Evolutionary conservation across 2,888 invertebrate species (phyloP), one percentile per base, ranked within the genome.

Genomic region (Apodemia duryi): DNA sequence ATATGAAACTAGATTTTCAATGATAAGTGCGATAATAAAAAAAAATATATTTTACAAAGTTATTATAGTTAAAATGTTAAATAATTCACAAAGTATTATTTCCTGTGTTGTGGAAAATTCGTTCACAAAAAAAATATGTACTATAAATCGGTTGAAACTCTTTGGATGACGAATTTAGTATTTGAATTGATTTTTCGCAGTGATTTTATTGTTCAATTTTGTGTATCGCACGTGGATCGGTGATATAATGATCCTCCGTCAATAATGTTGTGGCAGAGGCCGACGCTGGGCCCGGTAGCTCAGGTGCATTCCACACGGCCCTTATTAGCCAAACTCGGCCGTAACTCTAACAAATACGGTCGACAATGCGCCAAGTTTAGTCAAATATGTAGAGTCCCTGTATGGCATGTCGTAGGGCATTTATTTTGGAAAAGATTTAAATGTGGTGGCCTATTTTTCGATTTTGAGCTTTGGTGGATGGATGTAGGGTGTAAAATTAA

Each of bases 301-400:
- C 90, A 89, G 90, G 90, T 91, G 87, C 83, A 85, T 81, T 81
- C 80, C 70, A 61, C 57, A 57, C 32, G 69, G 61, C 61, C 65
- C 63, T 61, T 51, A 52, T 68, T 66, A 70, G 49, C 74, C 70
- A 75, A 80, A 79, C 74, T 71, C 73, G 66, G 73, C 79, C 75
- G 78, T 89, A 85, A 72, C 62, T 52, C 80, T 64, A 63, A 63
- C 69, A 65, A 67, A 70, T 84, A 88, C 71, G 81, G 86, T 81
- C 74, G 75, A 86, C 70, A 78, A 72, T 81, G 68, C 71, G 49
- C 73, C 76, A 74, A 76, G 76, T 79, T 79, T 78, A 75, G 77
- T 75, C 80, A 83, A 85, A 86, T 83, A 86, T 88, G 82, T 83
- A 82, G 81, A 82, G 85, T 87, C 86, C 83, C 86, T 85, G 85